phyloP scores from a whole-genome alignment of 2,888 invertebrate species.

The Ormia ochracea region DNA sequence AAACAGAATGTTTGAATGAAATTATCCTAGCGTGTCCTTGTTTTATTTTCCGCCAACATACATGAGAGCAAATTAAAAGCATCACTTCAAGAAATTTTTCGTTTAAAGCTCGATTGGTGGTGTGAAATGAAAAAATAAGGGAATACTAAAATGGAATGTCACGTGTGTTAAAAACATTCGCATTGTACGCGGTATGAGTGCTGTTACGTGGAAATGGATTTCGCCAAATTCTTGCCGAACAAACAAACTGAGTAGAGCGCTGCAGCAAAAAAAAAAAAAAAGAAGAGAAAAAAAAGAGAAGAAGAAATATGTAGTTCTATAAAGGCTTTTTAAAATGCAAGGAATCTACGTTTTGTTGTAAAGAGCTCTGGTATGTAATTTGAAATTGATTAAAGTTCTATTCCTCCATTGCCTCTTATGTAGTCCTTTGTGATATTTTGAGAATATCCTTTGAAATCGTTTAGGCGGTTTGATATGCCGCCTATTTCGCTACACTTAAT shows the following conservation, averaged over 20 bases:
- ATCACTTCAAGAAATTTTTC: conserved; percentile 49
- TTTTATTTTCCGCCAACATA: conserved; percentile 13
- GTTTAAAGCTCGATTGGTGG: conserved; percentile 10
- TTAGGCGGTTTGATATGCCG: neutral
- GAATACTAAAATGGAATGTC: conserved; percentile 40
- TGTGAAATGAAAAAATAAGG: neutral
- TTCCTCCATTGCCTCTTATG: too few species aligned
- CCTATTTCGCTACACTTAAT: conserved; percentile 7
- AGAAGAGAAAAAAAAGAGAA: too few species aligned
- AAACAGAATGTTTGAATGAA: conserved; percentile 40
- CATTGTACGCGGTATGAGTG: neutral
- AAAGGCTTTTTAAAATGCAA: too few species aligned
- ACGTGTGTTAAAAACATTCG: conserved; percentile 48
- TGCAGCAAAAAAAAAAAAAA: neutral
- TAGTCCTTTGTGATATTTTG: neutral
- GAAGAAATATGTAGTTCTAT: too few species aligned
- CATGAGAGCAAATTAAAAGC: conserved; percentile 49
- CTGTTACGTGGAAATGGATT: neutral
- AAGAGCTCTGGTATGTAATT: too few species aligned
- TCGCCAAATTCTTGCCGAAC: neutral
- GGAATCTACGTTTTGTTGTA: too few species aligned
- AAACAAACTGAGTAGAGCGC: neutral
- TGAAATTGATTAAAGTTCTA: too few species aligned
- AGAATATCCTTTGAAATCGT: too few species aligned
- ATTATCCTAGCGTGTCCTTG: conserved; percentile 40